phyloP scores from a whole-genome alignment of 2,113 vertebrate genomes.

The Ophthalmotilapia sp. region DNA sequence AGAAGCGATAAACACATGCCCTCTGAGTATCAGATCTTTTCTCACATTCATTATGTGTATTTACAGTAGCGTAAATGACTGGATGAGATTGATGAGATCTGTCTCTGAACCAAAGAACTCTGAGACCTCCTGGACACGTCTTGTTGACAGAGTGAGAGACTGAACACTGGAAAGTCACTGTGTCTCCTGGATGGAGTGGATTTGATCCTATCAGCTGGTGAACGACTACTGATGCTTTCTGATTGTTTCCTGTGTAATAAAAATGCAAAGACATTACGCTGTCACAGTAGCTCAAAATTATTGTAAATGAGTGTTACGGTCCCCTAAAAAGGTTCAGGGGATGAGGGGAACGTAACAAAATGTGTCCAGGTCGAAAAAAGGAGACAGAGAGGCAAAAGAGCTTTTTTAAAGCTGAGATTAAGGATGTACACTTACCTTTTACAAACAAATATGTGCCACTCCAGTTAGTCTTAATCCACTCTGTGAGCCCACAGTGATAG shows the following conservation, averaged over 20 bases:
- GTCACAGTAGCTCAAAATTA: background rate
- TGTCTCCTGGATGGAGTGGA: background rate
- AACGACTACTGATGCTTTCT: accelerated
- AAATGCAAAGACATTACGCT: background rate
- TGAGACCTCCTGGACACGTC: background rate
- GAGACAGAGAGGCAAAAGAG: accelerated
- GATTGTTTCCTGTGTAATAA: background rate
- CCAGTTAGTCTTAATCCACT: background rate
- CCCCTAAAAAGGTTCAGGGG: background rate
- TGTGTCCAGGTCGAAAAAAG: accelerated
- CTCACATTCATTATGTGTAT: accelerated
- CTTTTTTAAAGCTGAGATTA: accelerated
- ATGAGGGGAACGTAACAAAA: accelerated
- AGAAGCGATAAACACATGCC: accelerated
- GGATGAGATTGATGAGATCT: background rate
- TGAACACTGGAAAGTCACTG: background rate
- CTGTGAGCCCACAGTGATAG: background rate
- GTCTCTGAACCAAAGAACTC: background rate
- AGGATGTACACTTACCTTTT: background rate
- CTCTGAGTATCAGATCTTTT: accelerated
- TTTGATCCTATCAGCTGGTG: background rate
- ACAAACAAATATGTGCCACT: background rate
- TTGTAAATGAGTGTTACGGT: background rate
- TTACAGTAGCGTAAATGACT: background rate
- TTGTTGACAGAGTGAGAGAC: background rate